Conservation (phyloP, 2,113 vertebrate species). For the Alethe castanea region DNA sequence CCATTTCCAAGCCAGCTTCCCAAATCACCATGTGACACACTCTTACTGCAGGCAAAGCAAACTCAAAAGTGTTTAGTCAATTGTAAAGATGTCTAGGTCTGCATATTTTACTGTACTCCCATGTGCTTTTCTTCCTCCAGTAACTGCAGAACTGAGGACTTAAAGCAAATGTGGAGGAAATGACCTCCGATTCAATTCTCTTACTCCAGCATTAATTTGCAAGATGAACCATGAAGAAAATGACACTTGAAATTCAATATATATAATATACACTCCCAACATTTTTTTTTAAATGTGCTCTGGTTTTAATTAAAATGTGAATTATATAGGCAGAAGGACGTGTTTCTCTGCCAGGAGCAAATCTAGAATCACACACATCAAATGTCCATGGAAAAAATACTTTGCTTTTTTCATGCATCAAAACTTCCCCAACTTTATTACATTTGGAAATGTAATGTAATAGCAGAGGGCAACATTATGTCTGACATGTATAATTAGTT, state of each 20-base stretch:
- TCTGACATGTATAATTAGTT: not conserved
- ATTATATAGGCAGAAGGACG: not conserved
- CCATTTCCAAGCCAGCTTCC: not conserved
- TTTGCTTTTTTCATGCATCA: not conserved
- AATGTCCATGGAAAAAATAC: not conserved
- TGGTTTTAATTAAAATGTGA: slow-evolving; percentile 3
- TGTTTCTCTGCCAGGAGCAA: not conserved
- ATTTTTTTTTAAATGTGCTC: not conserved
- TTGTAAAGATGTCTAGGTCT: not conserved
- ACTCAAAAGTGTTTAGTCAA: not conserved
- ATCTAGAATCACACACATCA: not conserved
- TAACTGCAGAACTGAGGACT: not conserved
- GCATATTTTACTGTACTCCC: not conserved
- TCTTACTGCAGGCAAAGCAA: not conserved
- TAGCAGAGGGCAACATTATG: not conserved
- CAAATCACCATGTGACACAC: not conserved
- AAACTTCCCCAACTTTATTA: not conserved
- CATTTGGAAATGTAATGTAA: not conserved
- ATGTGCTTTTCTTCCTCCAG: not conserved
- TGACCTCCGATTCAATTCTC: not conserved
- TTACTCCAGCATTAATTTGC: not conserved
- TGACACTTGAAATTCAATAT: not conserved
- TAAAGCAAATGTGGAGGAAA: not conserved
- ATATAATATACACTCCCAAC: not conserved
- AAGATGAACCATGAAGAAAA: not conserved